Conservation (phyloP, 2,888 invertebrate species). For the Torymus aiolomorphi region DNA sequence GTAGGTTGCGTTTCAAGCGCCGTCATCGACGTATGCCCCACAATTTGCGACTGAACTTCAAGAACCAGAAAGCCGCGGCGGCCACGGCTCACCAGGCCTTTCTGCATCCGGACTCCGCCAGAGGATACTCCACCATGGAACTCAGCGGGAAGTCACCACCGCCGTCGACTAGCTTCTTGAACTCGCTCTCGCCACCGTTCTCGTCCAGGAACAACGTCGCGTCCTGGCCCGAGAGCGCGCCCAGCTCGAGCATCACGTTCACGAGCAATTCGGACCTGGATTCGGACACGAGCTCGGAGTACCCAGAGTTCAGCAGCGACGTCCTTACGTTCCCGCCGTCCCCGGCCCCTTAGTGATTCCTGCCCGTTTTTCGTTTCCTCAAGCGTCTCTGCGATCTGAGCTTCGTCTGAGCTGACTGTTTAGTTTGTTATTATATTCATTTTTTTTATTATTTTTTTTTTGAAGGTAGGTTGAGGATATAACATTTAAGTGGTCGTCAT, state of each 20-base stretch:
- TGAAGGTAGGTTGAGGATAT: not conserved
- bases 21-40: slow-evolving; percentile 71
- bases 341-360: slow-evolving; percentile 69
- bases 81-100: slow-evolving; percentile 57
- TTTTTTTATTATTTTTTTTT: not conserved
- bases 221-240: slow-evolving; percentile 74
- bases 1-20: slow-evolving; percentile 69
- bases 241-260: slow-evolving; percentile 74
- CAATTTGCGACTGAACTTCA: slow-evolving; percentile 75
- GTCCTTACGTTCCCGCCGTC: slow-evolving; percentile 73
- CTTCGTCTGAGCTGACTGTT: slow-evolving; percentile 38
- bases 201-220: slow-evolving; percentile 66
- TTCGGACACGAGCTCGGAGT: slow-evolving; percentile 73
- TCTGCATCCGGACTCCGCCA: slow-evolving; percentile 69
- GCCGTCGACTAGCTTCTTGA: slow-evolving; percentile 78
- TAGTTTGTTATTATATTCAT: not conserved
- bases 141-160: slow-evolving; percentile 77
- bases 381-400: slow-evolving; percentile 27
- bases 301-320: slow-evolving; percentile 75
- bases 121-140: slow-evolving; percentile 68
- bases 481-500: not conserved
- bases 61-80: slow-evolving; percentile 63
- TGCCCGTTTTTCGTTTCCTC: slow-evolving; percentile 17
- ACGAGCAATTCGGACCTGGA: slow-evolving; percentile 74
- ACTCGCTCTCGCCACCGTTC: slow-evolving; percentile 78